A percentile compares a stretch with the other conserved stretches of the same genome.
Conservation (phyloP, 1,140 invertebrate species). For the Delia radicum region DNA sequence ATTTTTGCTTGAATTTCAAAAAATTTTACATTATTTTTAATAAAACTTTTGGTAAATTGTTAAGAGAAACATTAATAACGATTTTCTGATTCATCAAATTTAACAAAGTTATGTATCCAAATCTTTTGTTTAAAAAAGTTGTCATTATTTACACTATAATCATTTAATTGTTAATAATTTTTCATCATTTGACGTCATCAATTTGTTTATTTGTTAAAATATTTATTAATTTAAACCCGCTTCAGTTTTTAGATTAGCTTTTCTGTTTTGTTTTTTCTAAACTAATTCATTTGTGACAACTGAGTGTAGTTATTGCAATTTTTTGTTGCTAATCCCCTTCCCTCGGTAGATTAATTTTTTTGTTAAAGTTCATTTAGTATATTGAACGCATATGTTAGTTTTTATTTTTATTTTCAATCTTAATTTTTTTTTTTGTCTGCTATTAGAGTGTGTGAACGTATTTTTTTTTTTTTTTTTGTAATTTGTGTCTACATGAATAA, state of each 20-base stretch:
- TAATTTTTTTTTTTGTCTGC: background rate
- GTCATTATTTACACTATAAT: background rate
- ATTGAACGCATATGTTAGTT: background rate
- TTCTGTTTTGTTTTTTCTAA: no score
- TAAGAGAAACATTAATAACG: no score
- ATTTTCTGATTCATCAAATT: no score
- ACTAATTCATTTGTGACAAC: background rate
- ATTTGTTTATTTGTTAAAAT: background rate
- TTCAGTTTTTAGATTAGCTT: background rate
- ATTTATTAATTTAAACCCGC: background rate
- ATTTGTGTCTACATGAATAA: constrained; percentile 1
- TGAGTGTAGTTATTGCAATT: background rate
- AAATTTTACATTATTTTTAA: no score
- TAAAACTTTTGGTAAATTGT: no score
- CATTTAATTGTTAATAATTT: background rate
- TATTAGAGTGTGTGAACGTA: background rate
- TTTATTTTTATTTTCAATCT: background rate
- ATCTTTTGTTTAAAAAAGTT: no score
- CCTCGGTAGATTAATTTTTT: background rate
- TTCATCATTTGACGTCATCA: background rate
- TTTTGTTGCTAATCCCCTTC: background rate
- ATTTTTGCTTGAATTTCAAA: no score
- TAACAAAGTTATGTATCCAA: no score
- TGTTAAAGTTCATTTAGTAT: background rate
- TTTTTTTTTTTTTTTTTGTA: background rate